Percentiles rank a stretch among this genome's conserved stretches.
phyloP scores from a whole-genome alignment of 1,140 invertebrate genomes.

The Bombus sibiricus region DNA sequence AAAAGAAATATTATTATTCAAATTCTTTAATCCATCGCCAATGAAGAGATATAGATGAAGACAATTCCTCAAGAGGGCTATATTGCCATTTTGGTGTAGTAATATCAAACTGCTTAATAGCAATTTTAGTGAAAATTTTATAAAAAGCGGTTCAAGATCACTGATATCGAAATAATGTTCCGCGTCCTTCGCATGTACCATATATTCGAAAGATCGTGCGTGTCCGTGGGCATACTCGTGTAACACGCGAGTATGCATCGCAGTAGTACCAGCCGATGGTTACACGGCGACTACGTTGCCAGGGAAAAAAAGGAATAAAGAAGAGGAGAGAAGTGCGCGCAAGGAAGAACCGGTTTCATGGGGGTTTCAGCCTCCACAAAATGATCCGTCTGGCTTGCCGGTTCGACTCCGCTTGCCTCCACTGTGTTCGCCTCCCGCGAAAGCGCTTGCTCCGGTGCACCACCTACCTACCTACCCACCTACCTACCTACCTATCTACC shows the following conservation, averaged over 20 bases:
- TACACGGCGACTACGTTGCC: conserved; percentile 53
- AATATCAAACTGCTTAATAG: not conserved
- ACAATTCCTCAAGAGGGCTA: not conserved
- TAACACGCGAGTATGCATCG: conserved; percentile 26
- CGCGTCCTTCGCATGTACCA: conserved; percentile 35
- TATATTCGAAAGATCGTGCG: conserved; percentile 29
- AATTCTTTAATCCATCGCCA: no score
- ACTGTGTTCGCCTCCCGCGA: conserved; percentile 48
- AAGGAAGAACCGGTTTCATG: conserved; percentile 62
- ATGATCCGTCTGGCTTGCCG: conserved; percentile 53
- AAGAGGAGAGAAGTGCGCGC: conserved; percentile 41
- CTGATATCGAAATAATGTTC: not conserved
- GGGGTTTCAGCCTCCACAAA: conserved; percentile 54
- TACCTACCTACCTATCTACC: conserved; percentile 57
- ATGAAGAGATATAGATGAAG: no score
- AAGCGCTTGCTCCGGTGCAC: conserved; percentile 60
- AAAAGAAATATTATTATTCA: no score
- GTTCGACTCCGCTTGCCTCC: conserved; percentile 42
- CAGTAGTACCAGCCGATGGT: conserved; percentile 57
- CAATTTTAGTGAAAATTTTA: not conserved
- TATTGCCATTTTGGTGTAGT: not conserved
- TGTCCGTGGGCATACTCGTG: conserved; percentile 34
- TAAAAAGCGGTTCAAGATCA: not conserved
- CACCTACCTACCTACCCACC: conserved; percentile 63
- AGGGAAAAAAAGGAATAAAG: conserved; percentile 40